Base-by-base conservation (phyloP, 2,113 vertebrate species). In the Onychostoma macrolepis region DNA sequence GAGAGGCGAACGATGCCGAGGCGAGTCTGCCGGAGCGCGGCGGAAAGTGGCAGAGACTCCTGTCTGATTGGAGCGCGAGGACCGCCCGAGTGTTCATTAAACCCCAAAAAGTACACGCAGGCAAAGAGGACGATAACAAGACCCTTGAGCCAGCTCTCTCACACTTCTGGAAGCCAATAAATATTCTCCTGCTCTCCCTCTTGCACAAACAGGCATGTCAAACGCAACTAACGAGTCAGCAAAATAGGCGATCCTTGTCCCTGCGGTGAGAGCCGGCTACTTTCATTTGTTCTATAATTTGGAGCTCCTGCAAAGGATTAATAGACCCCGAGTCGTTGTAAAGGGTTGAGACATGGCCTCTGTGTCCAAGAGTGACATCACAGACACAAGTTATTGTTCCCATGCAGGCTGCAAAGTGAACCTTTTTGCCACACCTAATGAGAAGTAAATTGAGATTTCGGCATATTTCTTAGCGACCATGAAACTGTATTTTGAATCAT, bases 51-150 rank as follows among this genome's bases (percentile, higher is more conserved):
- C 53, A 74, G 79, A 65, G 86, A 75, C 63, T 76, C 53, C 67
- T n/a, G 72, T 80, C 72, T 89, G 89, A 86, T 87, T 89, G 86
- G 76, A 89, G 85, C 58, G 11, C 43, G 78, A 76, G 36, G 61
- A 83, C 63, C 26, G 65, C 85, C 80, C 65, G 38, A 89, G 87
- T 84, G 89, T 90, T 90, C 88, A 87, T 90, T 89, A 90, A 87
- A 85, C 78, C 77, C 75, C 48, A 67, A 83, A 87, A 86, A 91
- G 74, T 87, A 94, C 91, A 93, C 91, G 77, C 90, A 88, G 89
- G 90, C 90, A 93, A 89, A 90, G 91, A 93, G 92, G 80, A 94
- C 89, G 92, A 94, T 94, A 95, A 93, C 93, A 94, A 93, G 94
- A 93, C 92, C 94, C 94, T 90, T 92, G 94, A 94, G 93, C 93